phyloP scores from a whole-genome alignment of 2,113 vertebrate genomes.

The Opisthocomus hoazin region DNA sequence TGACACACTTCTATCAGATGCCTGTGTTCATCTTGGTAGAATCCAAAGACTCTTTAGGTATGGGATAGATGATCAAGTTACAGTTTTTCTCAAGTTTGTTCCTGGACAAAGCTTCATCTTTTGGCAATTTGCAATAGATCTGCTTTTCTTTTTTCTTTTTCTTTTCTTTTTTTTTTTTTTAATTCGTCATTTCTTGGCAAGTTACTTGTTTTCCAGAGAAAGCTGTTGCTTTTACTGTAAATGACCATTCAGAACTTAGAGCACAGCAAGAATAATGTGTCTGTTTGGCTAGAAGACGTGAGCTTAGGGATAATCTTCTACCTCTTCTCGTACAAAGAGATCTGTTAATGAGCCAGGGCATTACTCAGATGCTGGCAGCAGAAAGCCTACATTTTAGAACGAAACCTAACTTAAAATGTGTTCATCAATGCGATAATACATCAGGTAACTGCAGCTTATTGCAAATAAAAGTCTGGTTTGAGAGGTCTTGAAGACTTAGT shows the following conservation, averaged over 20 bases:
- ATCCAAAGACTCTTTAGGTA: not conserved
- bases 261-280: slow-evolving; percentile 43
- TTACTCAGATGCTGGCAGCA: slow-evolving; percentile 55
- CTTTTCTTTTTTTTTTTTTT: not conserved
- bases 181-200: slow-evolving; percentile 45
- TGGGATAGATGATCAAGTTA: not conserved
- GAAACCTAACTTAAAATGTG: slow-evolving; percentile 18
- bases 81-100: not conserved
- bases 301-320: slow-evolving; percentile 53
- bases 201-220: slow-evolving; percentile 52
- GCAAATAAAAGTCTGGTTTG: not conserved
- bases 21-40: not conserved
- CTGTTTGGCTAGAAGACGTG: slow-evolving; percentile 46
- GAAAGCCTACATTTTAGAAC: not conserved
- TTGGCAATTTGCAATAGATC: not conserved
- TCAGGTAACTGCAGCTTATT: not conserved
- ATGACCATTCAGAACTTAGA: slow-evolving; percentile 61
- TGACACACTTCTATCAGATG: not conserved
- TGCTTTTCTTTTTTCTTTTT: not conserved
- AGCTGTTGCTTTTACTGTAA: slow-evolving; percentile 60
- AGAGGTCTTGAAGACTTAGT: not conserved
- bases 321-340: slow-evolving; percentile 33
- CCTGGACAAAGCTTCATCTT: slow-evolving; percentile 12
- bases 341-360: slow-evolving; percentile 34
- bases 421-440: not conserved